Evolutionary conservation across 2,113 vertebrate genomes (phyloP).

Genomic region (Trinectes maculatus): DNA sequence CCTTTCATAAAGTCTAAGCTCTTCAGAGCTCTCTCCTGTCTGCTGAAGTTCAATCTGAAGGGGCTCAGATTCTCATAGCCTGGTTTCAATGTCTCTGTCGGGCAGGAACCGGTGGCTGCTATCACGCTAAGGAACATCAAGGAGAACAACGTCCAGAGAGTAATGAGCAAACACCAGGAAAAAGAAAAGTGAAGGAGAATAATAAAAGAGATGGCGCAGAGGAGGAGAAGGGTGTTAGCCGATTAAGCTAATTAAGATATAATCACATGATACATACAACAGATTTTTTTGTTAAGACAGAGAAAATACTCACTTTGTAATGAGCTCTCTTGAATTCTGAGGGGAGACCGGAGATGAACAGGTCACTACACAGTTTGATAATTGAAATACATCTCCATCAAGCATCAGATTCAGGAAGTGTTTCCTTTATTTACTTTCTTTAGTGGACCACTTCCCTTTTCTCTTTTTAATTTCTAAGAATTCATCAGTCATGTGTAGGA

Average conservation of each 20-base stretch:
- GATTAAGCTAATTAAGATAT: too few relatives aligned
- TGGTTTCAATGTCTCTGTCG: slow-evolving; percentile 63
- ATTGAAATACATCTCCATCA: too few relatives aligned
- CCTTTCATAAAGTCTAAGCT: slow-evolving; percentile 80
- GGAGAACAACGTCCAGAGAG: neutral
- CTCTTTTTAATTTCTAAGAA: too few relatives aligned
- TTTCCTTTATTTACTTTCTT: too few relatives aligned
- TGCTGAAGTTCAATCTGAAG: slow-evolving; percentile 77
- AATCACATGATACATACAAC: too few relatives aligned
- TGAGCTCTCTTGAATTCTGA: slow-evolving; percentile 80
- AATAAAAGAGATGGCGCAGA: too few relatives aligned
- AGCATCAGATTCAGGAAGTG: too few relatives aligned
- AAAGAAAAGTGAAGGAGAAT: too few relatives aligned
- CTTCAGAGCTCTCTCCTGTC: slow-evolving; percentile 76
- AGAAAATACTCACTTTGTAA: slow-evolving; percentile 78
- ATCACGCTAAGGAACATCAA: slow-evolving; percentile 65
- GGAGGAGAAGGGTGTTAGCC: too few relatives aligned
- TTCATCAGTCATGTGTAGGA: too few relatives aligned
- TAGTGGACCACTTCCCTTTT: too few relatives aligned
- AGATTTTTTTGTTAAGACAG: neutral
- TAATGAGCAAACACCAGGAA: neutral
- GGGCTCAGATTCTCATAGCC: slow-evolving; percentile 75
- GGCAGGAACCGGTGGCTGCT: slow-evolving; percentile 50
- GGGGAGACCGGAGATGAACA: neutral
- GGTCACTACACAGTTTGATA: neutral